phyloP scores from a whole-genome alignment of 2,888 invertebrate genomes.

The Acanthoscelides obtectus region DNA sequence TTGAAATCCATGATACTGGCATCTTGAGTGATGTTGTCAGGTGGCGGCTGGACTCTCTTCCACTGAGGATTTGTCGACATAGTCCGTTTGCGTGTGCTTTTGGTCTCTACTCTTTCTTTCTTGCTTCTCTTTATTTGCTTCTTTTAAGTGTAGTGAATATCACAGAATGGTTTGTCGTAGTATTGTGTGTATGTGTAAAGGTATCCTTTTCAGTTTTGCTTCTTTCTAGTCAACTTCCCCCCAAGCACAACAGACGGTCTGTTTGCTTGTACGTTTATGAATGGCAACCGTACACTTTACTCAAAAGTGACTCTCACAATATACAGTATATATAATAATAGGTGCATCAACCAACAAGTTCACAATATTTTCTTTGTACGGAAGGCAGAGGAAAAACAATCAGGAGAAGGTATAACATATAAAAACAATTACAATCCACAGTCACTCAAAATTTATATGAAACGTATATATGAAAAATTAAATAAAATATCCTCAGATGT shows the following conservation, averaged over 20 bases:
- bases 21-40: constrained; percentile 73
- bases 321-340: constrained; percentile 22
- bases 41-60: constrained; percentile 89
- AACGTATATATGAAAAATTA: constrained; percentile 41
- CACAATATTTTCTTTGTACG: constrained; percentile 26
- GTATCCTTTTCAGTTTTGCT: neutral
- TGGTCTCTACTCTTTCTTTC: constrained; percentile 19
- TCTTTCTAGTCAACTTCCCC: neutral
- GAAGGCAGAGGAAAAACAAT: neutral
- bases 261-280: constrained; percentile 32
- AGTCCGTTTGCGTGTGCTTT: constrained; percentile 30
- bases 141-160: constrained; percentile 53
- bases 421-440: constrained; percentile 42
- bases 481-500: constrained; percentile 76
- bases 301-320: constrained; percentile 30
- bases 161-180: constrained; percentile 57
- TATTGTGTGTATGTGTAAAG: constrained; percentile 17
- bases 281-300: constrained; percentile 40
- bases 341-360: constrained; percentile 26
- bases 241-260: constrained; percentile 33
- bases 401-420: neutral
- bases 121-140: constrained; percentile 36
- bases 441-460: constrained; percentile 46
- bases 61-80: constrained; percentile 86
- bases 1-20: constrained; percentile 77